phyloP scores from a whole-genome alignment of 2,888 invertebrate genomes.

The Drosophila setosimentum region DNA sequence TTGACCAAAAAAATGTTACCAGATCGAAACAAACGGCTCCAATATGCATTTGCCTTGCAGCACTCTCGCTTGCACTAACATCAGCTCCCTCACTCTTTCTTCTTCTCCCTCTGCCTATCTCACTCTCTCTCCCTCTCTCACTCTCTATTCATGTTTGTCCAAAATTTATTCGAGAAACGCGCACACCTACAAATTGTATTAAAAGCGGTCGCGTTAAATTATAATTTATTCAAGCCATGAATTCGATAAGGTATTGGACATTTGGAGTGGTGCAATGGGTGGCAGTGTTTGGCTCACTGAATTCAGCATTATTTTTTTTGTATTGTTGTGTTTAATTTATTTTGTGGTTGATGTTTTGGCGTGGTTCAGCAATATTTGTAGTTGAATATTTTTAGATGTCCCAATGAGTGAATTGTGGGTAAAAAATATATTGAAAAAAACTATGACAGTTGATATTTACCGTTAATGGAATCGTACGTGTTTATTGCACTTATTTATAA shows the following conservation, averaged over 20 bases:
- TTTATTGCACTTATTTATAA: conserved; percentile 2
- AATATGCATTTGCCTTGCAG: conserved; percentile 34
- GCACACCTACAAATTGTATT: conserved; percentile 74
- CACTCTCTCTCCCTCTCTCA: background rate
- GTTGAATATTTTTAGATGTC: conserved; percentile 44
- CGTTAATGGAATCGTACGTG: background rate
- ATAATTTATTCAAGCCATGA: conserved; percentile 48
- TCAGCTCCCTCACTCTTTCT: background rate
- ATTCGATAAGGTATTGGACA: conserved; percentile 2
- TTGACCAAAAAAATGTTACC: conserved; percentile 36
- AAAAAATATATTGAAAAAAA: conserved; percentile 16
- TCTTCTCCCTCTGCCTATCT: background rate
- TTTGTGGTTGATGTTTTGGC: conserved; percentile 15
- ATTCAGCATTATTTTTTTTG: conserved; percentile 37
- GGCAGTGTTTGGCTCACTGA: conserved; percentile 27
- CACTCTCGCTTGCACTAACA: conserved; percentile 5
- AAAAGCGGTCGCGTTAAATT: conserved; percentile 59
- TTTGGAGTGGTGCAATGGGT: background rate
- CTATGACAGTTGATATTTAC: background rate
- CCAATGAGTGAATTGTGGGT: background rate
- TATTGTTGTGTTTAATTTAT: conserved; percentile 10
- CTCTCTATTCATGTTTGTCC: conserved; percentile 1
- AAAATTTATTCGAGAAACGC: conserved; percentile 54
- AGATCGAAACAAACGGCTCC: conserved; percentile 39
- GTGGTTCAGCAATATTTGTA: conserved; percentile 30